These are phyloP conservation scores for Cyprinella venusta DNA, from an alignment of 2,797 vertebrate genomes.

Conservation along the genomic window DNA sequence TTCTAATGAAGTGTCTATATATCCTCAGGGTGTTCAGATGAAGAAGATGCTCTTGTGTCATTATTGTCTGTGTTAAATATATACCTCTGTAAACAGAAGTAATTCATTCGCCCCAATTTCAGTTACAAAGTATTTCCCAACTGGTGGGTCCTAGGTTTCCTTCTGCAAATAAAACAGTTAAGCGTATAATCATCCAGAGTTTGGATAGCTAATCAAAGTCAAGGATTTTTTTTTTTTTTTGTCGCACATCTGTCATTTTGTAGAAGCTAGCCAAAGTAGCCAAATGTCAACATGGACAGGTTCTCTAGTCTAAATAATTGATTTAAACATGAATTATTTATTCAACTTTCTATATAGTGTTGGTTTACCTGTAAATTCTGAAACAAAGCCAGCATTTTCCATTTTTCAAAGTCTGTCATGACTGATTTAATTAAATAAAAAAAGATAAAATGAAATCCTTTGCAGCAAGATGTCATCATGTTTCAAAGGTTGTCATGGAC, in stretches of 20 bases:
- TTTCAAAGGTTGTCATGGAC: background rate
- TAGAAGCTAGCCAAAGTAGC: background rate
- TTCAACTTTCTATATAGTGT: background rate
- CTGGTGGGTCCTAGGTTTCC: background rate
- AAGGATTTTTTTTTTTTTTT: background rate
- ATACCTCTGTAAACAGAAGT: background rate
- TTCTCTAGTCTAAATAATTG: background rate
- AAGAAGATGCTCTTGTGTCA: background rate
- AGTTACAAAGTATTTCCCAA: background rate
- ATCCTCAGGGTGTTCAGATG: conserved; percentile 20
- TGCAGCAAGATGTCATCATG: conserved; percentile 12
- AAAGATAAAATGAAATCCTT: background rate
- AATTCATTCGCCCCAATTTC: background rate
- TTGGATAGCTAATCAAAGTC: background rate
- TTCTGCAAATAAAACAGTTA: background rate
- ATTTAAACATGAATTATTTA: background rate
- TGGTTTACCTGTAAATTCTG: background rate
- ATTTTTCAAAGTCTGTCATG: background rate
- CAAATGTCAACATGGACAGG: background rate
- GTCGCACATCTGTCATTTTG: background rate
- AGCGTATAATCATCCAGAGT: background rate
- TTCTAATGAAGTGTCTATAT: conserved; percentile 55
- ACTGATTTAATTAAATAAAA: conserved; percentile 18
- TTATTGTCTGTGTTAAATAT: background rate
- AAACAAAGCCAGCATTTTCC: background rate